A percentile compares a stretch with the other conserved stretches of the same genome.
Conservation (phyloP, 1,140 invertebrate species). For the Theocolax elegans region DNA sequence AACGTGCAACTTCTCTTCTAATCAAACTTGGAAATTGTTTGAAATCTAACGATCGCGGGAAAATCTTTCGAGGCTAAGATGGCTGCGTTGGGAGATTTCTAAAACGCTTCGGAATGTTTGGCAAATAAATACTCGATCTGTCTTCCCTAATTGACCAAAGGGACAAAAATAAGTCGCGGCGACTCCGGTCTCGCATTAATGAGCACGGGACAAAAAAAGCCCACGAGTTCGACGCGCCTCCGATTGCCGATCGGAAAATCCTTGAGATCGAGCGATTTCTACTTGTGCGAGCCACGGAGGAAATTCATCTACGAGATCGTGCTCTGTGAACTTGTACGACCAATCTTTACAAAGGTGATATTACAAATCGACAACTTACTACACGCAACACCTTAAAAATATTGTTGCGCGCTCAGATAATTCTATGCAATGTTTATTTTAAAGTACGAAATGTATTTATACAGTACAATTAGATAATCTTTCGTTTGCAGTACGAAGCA, state of each 20-base stretch:
- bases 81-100: slow-evolving; percentile 26
- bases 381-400: no score
- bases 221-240: background rate
- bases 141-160: slow-evolving; percentile 39
- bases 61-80: no score
- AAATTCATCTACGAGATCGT: slow-evolving; percentile 35
- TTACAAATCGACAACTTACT: no score
- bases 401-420: no score
- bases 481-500: no score
- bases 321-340: no score
- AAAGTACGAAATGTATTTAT: no score
- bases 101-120: slow-evolving; percentile 35
- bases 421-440: no score
- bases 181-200: slow-evolving; percentile 38
- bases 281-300: slow-evolving; percentile 7
- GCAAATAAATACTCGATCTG: slow-evolving; percentile 39
- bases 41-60: slow-evolving; percentile 1
- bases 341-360: no score
- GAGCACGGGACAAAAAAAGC: slow-evolving; percentile 30
- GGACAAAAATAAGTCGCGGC: slow-evolving; percentile 33
- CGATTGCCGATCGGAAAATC: slow-evolving; percentile 27
- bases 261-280: background rate
- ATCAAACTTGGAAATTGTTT: slow-evolving; percentile 19
- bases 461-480: no score
- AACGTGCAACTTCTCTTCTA: no score